These are phyloP conservation scores for Mastacembelus armatus DNA, from an alignment of 2,797 vertebrate genomes.

Conservation along the genomic window DNA sequence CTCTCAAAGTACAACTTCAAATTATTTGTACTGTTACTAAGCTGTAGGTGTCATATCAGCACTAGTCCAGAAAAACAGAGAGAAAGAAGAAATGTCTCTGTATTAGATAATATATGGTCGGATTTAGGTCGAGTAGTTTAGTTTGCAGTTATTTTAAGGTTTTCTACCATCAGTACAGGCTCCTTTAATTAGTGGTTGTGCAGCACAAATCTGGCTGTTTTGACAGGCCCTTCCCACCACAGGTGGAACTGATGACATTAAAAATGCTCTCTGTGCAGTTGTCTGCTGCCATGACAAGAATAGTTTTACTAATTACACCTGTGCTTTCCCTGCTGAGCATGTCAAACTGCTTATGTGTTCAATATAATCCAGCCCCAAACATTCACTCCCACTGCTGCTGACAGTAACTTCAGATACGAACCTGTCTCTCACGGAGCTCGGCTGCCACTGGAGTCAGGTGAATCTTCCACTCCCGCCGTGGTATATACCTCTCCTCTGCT, in stretches of 20 bases:
- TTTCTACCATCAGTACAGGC: not conserved
- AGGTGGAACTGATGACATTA: not conserved
- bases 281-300: not conserved
- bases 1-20: too few species aligned
- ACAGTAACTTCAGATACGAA: slow-evolving; percentile 8
- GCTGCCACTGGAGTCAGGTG: slow-evolving; percentile 82
- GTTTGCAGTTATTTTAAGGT: too few species aligned
- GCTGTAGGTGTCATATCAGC: too few species aligned
- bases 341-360: not conserved
- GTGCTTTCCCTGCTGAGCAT: not conserved
- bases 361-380: not conserved
- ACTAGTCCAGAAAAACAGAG: too few species aligned
- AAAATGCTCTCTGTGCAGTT: not conserved
- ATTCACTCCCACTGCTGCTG: not conserved
- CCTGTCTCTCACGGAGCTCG: slow-evolving; percentile 82
- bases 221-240: not conserved
- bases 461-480: slow-evolving; percentile 92
- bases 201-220: not conserved
- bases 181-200: too few species aligned
- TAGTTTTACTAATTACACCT: not conserved
- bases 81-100: too few species aligned
- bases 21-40: too few species aligned
- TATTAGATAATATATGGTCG: too few species aligned
- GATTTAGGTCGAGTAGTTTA: too few species aligned
- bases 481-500: slow-evolving; percentile 83